Evolutionary conservation across 35 echinoderm and acorn worm genomes (phyloP), one percentile per base, ranked within the genome.

Genomic region (Apostichopus californicus): DNA sequence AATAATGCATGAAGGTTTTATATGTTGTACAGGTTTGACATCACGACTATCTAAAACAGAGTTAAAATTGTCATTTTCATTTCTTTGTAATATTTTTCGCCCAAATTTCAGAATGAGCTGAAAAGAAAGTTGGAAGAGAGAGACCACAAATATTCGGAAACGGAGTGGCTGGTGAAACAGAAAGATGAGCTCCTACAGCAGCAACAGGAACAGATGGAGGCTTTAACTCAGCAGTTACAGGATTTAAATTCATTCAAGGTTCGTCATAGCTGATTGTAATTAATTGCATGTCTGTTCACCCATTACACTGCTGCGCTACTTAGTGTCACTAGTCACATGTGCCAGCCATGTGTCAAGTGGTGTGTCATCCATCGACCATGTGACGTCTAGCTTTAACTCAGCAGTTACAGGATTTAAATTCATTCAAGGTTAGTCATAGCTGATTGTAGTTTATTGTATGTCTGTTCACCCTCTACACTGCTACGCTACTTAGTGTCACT

Each of bases 201-300:
- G 26, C 96, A 98, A 73, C 96, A 98, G 80, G 94, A 95, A 26
- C 96, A 98, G 63, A 98, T 98, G 60, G 96, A 98, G 63, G 92
- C 75, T 24, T 77, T 98, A 5, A 98, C 96, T 8, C 92, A 68
- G 64, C 64, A 68, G 17, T 68, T 68, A 8, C 64, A 6, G 64
- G 64, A 28, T 28, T 28, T 28, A 28, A 28, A 68, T 17, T 68
- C 64, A 68, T 68, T 68, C 17, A 68, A 13, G 64, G 64, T 68
- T 6, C 17, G 64, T 68, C 10, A 68, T 28, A 28, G 26, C 26
- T 28, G 26, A 28, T 28, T 28, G 26, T 28, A 28, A 28, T 28
- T 28, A 28, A 28, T 28, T 28, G 26, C 1, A 28, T 28, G 26
- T 28, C 26, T 28, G 26, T 28, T 28, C 26, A 28, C 26, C 26